Conservation (phyloP, 1,140 invertebrate genomes). For the Eupristina koningsbergeri region DNA sequence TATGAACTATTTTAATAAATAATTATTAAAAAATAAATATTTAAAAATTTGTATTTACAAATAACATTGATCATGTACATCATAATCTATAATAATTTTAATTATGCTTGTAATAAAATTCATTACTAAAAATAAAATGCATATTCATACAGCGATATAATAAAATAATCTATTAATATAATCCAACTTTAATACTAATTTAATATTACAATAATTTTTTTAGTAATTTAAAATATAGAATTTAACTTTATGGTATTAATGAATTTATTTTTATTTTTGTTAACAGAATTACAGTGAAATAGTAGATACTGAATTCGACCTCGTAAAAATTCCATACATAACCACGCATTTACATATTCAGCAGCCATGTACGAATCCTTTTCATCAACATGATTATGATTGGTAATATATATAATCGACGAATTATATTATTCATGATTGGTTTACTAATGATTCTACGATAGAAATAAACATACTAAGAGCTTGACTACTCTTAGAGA, state of each 20-base stretch:
- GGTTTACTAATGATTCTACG: background rate
- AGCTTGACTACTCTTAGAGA: no score
- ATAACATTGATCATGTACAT: no score
- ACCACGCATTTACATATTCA: conserved; percentile 66
- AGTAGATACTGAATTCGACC: conserved; percentile 60
- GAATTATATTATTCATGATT: background rate
- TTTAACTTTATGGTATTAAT: background rate
- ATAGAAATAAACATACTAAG: no score
- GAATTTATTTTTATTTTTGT: conserved; percentile 24
- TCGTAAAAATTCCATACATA: conserved; percentile 63
- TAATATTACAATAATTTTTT: background rate
- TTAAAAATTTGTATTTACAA: no score
- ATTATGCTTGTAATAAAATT: no score
- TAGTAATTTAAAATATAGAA: background rate
- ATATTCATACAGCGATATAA: no score
- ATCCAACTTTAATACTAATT: no score
- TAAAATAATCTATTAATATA: no score
- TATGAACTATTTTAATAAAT: no score
- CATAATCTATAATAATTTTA: no score
- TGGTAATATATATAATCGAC: conserved; percentile 60
- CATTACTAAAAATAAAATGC: no score
- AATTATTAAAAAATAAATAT: no score
- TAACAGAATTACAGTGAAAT: conserved; percentile 66
- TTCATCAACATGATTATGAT: conserved; percentile 68
- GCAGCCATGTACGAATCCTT: conserved; percentile 70